A percentile compares a stretch with the other conserved stretches of the same genome.
Evolutionary conservation across 2,113 vertebrate genomes (phyloP).

Genomic region (Alouatta palliata): DNA sequence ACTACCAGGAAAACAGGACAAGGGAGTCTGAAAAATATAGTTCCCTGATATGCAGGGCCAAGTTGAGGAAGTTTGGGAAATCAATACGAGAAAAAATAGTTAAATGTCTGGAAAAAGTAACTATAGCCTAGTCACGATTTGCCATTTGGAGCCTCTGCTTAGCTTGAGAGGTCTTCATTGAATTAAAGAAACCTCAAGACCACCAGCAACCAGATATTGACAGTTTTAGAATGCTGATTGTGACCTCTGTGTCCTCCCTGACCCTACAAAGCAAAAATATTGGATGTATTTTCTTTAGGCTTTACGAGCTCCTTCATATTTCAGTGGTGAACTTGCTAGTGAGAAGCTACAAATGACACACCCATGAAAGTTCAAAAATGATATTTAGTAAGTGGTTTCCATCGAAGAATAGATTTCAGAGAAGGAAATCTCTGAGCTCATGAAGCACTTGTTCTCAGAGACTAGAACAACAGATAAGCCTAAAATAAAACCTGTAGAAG

Average conservation of each 20-base stretch:
- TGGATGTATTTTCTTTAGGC: neutral
- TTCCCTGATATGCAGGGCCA: neutral
- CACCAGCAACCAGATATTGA: neutral
- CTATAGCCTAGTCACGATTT: neutral
- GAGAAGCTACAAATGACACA: neutral
- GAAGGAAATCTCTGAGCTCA: neutral
- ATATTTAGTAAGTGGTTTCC: neutral
- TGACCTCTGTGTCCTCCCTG: neutral
- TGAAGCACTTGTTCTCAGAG: neutral
- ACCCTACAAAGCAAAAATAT: neutral
- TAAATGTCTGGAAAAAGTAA: neutral
- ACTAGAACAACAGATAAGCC: neutral
- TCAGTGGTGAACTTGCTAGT: neutral
- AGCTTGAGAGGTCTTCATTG: neutral
- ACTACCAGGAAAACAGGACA: neutral
- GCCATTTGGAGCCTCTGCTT: neutral
- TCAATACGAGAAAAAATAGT: neutral
- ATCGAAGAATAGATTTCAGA: neutral
- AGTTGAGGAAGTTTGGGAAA: neutral
- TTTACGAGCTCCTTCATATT: neutral
- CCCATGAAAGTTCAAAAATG: neutral
- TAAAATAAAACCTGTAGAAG: slow-evolving; percentile 56
- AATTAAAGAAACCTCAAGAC: neutral
- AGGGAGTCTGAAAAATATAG: neutral
- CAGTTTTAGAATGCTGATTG: neutral